phyloP scores from a whole-genome alignment of 2,113 vertebrate genomes.

The Podiceps cristatus region DNA sequence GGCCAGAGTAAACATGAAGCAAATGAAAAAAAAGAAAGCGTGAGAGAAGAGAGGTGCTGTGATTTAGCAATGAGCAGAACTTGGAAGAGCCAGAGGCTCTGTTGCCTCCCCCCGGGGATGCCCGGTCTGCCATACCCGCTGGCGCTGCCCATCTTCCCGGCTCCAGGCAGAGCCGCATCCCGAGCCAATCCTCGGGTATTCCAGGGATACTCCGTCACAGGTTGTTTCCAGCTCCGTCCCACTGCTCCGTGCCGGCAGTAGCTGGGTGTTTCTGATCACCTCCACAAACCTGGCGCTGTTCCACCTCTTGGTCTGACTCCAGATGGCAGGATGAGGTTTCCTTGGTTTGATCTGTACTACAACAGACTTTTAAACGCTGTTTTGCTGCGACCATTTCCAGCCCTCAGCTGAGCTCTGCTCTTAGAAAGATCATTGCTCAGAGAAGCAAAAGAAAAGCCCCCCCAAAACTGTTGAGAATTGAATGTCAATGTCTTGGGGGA shows the following conservation, averaged over 20 bases:
- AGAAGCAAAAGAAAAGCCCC: background rate
- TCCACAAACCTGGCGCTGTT: conserved; percentile 6
- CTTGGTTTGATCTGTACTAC: background rate
- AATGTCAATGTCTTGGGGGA: background rate
- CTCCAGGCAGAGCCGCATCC: background rate
- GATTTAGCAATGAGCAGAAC: conserved; percentile 36
- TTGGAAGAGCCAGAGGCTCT: conserved; percentile 7
- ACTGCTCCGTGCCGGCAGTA: background rate
- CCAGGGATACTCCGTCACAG: background rate
- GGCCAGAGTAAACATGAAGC: conserved; percentile 55
- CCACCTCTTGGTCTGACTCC: conserved; percentile 38
- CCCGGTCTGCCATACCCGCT: background rate
- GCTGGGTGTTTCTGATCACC: conserved; percentile 42
- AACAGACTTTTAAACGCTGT: background rate
- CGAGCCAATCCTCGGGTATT: background rate
- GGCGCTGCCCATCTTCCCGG: background rate
- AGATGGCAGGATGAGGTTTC: conserved; percentile 47
- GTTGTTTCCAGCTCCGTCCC: background rate
- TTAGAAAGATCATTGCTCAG: background rate
- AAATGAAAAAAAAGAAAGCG: background rate
- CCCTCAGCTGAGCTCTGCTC: background rate
- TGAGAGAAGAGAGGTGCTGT: conserved; percentile 10
- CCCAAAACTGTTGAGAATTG: background rate
- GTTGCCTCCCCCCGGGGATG: background rate
- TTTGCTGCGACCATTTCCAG: background rate